Evolutionary conservation across 2,888 invertebrate species (phyloP), one percentile per base, ranked within the genome.

Genomic region (Opisthograptis luteolata): DNA sequence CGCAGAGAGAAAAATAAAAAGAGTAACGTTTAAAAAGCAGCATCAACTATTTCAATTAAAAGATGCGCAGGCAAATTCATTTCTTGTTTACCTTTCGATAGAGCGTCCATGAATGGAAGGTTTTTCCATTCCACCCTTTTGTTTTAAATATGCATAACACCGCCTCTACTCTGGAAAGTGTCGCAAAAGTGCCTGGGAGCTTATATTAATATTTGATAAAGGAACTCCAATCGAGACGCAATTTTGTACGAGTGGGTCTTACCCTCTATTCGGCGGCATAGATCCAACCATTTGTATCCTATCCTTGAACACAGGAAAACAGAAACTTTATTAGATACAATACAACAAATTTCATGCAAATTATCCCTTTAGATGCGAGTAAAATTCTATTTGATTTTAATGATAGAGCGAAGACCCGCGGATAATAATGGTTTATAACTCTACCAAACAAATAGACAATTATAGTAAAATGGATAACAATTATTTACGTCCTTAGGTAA

Each of bases 131-230:
- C 40, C 53, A 47, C 46, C 74, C 74, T 73, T 73, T 79, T 76
- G 70, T 78, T 80, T 87, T 81, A 86, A 87, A 87, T 84, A 88
- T 87, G 83, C 79, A 87, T 74, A 69, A 70, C 71, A 60, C 70
- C 75, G 74, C 77, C 74, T 81, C 76, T 72, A 70, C 79, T 76
- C 49, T 51, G 58, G 70, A 75, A 77, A 84, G 76, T 79, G 79
- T 80, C 77, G 78, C 79, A 71, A 77, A 82, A 82, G 80, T 77
- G 73, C 73, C 73, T 68, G 67, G 72, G 75, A 71, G 79, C 76
- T 79, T 80, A 79, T 79, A 73, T 87, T 83, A 84, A 87, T 86
- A 85, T 85, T 86, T 84, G 74, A 86, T 75, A 79, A 79, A 71
- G 74, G 64, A 78, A 76, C 73, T 79, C 69, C 79, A 78, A 84